These are phyloP conservation scores for Chelonus formosanus DNA, from an alignment of 2,888 invertebrate species.

Conservation along the genomic window DNA sequence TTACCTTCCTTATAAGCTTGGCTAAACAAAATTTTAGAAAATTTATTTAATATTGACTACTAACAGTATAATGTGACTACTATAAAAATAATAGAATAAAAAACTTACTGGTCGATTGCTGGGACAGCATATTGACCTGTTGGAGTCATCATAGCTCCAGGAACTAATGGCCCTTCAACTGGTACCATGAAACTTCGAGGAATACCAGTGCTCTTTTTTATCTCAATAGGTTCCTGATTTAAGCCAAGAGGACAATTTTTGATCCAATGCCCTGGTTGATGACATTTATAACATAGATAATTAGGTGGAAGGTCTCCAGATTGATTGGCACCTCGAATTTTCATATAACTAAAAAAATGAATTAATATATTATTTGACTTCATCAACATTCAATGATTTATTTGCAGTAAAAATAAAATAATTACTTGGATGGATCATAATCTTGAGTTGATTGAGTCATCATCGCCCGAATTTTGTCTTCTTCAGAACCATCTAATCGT, in stretches of 20 bases:
- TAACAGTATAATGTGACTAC: conserved; percentile 13
- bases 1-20: conserved; percentile 82
- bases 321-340: conserved; percentile 87
- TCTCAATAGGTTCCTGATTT: conserved; percentile 75
- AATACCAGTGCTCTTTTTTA: conserved; percentile 96
- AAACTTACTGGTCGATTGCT: conserved; percentile 83
- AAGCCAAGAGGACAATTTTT: conserved; percentile 88
- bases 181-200: conserved; percentile 95
- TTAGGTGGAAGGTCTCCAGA: conserved; percentile 89
- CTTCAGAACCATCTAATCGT: conserved; percentile 92
- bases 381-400: conserved; percentile 42
- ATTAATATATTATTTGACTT: too few species aligned
- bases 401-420: conserved; percentile 53
- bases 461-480: conserved; percentile 97
- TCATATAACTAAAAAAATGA: conserved; percentile 77
- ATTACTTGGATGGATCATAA: conserved; percentile 98
- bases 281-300: conserved; percentile 95
- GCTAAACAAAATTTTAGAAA: conserved; percentile 60
- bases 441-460: conserved; percentile 96
- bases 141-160: conserved; percentile 91
- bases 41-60: not conserved
- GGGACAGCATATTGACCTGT: conserved; percentile 89
- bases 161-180: conserved; percentile 87
- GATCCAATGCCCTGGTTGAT: conserved; percentile 96
- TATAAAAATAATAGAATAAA: conserved; percentile 17